Base-by-base conservation (phyloP, 2,888 invertebrate species). In the Bhutanitis thaidina region DNA sequence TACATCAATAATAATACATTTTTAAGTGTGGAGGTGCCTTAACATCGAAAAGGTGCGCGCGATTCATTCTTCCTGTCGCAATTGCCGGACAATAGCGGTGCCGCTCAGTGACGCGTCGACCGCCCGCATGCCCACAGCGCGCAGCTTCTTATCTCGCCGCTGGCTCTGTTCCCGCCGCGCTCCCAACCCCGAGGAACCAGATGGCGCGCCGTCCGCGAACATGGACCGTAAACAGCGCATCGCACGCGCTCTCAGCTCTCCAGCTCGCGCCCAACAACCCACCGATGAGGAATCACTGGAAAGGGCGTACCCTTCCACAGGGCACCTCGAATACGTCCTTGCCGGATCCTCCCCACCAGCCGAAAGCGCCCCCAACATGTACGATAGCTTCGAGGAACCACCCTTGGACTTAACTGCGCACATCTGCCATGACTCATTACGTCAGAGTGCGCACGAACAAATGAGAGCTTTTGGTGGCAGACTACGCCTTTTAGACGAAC, bases 271-370 rank as follows among this genome's bases (percentile, higher is more conserved):
- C 1, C 72, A 71, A 29, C 65, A 69, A 37, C 69, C 80, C 53
- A 66, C 71, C 53, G 85, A 86, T 64, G 81, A 78, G 52, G 84
- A 84, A 55, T 77, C 92, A 76, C 90, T 93, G 63, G 93, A 93
- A 71, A 91, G 93, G 57, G 93, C 93, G 71, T 92, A 91, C 71
- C 93, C 93, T 55, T 91, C 93, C 64, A 84, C 79, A 78, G 92
- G 91, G 39, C 93, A 93, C 79, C 93, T 93, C 76, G 93, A 93
- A 78, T 94, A 93, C 78, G 94, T 95, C 90, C 94, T 94, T 75
- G 94, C 93, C 65, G 95, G 95, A 51, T 94, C 94, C 34, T 94
- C 95, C 13, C 95, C 95, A 7, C 95, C 95, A 27, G 93, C 94
- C 52, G 95, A 95, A 78, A 94, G 94, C 79, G 94, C 94, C 38